These are phyloP conservation scores for Caenorhabditis zanzibari DNA, from an alignment of 2,888 invertebrate genomes.

Conservation along the genomic window DNA sequence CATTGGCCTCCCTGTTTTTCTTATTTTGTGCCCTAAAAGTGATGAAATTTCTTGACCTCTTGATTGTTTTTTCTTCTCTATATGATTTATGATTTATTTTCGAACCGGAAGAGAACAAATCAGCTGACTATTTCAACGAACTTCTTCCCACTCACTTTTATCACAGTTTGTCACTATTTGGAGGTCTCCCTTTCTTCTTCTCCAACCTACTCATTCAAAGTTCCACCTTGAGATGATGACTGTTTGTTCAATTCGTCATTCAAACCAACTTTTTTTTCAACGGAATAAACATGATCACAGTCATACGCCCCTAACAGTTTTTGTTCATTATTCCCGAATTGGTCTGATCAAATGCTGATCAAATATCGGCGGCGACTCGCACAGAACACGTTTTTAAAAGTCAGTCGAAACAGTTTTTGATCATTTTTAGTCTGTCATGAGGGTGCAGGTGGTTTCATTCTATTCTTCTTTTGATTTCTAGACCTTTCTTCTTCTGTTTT, in stretches of 20 bases:
- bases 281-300: conserved; percentile 37
- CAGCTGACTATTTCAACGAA: conserved; percentile 45
- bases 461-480: neutral
- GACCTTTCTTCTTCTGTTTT: no score
- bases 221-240: conserved; percentile 5
- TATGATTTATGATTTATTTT: conserved; percentile 18
- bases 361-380: conserved; percentile 34
- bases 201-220: conserved; percentile 2
- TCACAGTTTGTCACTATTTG: conserved; percentile 43
- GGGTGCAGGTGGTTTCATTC: conserved; percentile 8
- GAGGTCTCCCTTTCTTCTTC: conserved; percentile 11
- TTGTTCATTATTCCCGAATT: conserved; percentile 42
- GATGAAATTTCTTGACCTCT: conserved; percentile 14
- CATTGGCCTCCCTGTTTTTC: neutral
- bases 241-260: conserved; percentile 47
- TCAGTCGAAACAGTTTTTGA: conserved; percentile 36
- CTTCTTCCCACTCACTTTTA: conserved; percentile 40
- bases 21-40: no score
- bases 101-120: conserved; percentile 7
- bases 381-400: conserved; percentile 41
- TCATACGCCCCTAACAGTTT: conserved; percentile 3
- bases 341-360: conserved; percentile 33
- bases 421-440: conserved; percentile 34
- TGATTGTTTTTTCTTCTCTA: conserved; percentile 10
- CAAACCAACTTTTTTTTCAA: conserved; percentile 19